phyloP scores from a whole-genome alignment of 2,888 invertebrate genomes.

The Drosophila koepferae region DNA sequence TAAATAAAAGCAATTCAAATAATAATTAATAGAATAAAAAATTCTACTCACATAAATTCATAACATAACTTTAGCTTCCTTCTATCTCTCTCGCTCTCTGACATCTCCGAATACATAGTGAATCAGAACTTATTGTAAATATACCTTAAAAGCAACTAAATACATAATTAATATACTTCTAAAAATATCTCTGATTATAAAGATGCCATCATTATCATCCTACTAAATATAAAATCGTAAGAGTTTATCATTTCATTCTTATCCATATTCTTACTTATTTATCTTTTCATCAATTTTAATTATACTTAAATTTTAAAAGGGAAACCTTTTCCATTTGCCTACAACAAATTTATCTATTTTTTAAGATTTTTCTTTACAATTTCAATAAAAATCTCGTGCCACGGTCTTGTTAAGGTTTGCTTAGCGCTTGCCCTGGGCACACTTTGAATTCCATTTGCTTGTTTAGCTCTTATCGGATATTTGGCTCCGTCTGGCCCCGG shows the following conservation, averaged over 20 bases:
- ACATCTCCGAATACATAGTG: no score
- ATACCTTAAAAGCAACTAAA: not conserved
- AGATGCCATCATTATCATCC: not conserved
- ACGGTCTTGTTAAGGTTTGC: conserved; percentile 37
- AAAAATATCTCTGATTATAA: not conserved
- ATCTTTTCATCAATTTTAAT: not conserved
- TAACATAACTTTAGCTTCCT: no score
- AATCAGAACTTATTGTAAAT: not conserved
- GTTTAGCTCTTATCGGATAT: conserved; percentile 72
- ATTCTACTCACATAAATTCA: no score
- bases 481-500: conserved; percentile 56
- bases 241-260: not conserved
- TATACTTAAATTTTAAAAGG: not conserved
- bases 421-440: conserved; percentile 31
- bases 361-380: no score
- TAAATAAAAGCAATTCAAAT: no score
- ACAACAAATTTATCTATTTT: not conserved
- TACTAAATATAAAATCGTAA: not conserved
- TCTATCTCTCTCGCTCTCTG: no score
- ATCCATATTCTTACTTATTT: no score
- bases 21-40: no score
- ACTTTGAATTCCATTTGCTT: conserved; percentile 72
- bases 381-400: conserved; percentile 1
- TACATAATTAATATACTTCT: not conserved
- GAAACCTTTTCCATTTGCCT: not conserved